Evolutionary conservation across 2,888 invertebrate genomes (phyloP), one percentile per base, ranked within the genome.

Genomic region (Cheiracanthium punctorium): DNA sequence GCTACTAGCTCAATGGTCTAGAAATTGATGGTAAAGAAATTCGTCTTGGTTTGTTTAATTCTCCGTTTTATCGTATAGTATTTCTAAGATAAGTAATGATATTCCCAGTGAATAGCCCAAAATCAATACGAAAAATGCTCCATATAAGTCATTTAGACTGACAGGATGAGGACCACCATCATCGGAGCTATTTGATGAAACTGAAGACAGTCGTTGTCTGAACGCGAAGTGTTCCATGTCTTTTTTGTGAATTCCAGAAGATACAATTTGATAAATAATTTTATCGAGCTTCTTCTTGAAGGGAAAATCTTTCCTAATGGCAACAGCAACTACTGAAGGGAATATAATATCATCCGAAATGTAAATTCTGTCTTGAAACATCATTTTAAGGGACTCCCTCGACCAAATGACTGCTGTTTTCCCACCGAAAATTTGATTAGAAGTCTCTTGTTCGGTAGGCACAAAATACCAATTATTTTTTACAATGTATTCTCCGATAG

Each of bases 271-370:
- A 37, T 37, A 37, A 37, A 37, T 37, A 8, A 37, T 12, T 37
- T 37, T 37, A 12, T 37, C 12, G 12, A 37, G 37, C 12, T 37
- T 37, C 10, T 79, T 37, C 17, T 70, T 58, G 37, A 69, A 79
- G 28, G 70, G 70, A n/a, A 79, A 70, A n/a, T 58, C 20, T 14
- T 79, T 79, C 10, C 28, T 37, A 37, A 79, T 4, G 0, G n/a
- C 79, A 1, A 79, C 7, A 20, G 70, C 69, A n/a, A 24, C 28
- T 20, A 43, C 33, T 8, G 37, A 48, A 0, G 20, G 0, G 4
- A 24, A 52, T 12, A 77, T 33, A 28, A 32, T 37, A n/a, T 79
- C 79, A 12, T 79, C 52, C 0, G 70, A 48, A 1, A 79, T 0
- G 24, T 58, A 8, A 1, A 70, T 14, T 4, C 48, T 4, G n/a